Base-by-base conservation (phyloP, 2,113 vertebrate species). In the Neogobius melanostomus region DNA sequence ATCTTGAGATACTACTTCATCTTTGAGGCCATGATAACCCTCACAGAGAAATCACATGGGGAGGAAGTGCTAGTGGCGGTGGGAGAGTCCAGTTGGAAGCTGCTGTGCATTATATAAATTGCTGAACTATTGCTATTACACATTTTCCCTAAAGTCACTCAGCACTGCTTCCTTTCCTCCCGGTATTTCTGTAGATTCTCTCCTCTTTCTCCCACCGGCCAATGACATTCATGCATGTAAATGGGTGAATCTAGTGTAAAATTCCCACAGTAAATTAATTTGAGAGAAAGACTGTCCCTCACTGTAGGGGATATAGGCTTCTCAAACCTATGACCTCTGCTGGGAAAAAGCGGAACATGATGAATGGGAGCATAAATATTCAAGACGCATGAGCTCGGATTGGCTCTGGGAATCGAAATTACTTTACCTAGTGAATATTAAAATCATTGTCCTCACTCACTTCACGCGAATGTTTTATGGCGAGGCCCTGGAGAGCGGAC, bases 341-440 rank as follows among this genome's bases (percentile, higher is more conserved):
- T 10, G 52, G 52, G 52, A 53, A 53, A 17, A 53, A 53, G 52
- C 52, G 16, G 52, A 17, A 17, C n/a, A 53, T 53, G 52, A 53
- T 56, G 21, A 56, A 28, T 56, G 54, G 11, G 17, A 28, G 54
- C 54, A 56, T 56, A 56, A 56, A 56, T 56, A 56, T 56, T 56
- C 54, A 56, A 56, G 54, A 28, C 9, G 5, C 21, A 56, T 36
- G 54, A 16, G 52, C 52, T 36, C 28, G 3, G 28, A 16, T 8
- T 17, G 52, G 52, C n/a, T 53, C 7, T 8, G 17, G 52, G 52
- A 53, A 53, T 53, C 7, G n/a, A 16, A 53, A 53, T 53, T 10
- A 53, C 52, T 53, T 17, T 53, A 53, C 52, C 52, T 17, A 17
- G 52, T 17, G 52, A 53, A 53, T 53, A 53, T 53, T 53, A 17